These are phyloP conservation scores for Drosophila subpulchrella DNA, from an alignment of 1,140 invertebrate genomes.

Conservation along the genomic window DNA sequence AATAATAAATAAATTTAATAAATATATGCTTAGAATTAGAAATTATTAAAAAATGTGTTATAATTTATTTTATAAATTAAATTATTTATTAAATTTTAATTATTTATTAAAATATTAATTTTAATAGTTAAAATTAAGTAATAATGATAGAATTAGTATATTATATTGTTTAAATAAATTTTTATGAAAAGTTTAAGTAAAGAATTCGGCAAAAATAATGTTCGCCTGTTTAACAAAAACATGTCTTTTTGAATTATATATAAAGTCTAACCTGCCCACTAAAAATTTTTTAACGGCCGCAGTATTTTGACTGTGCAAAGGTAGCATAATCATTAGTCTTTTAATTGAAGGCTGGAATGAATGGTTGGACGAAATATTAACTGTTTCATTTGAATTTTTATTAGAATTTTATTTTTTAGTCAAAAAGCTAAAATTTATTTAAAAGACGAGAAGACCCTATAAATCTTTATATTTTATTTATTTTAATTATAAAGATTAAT, in stretches of 20 bases:
- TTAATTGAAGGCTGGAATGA: constrained; percentile 88
- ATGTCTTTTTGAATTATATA: constrained; percentile 87
- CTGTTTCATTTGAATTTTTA: constrained; percentile 85
- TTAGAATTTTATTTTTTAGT: no score
- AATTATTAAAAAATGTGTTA: constrained; percentile 82
- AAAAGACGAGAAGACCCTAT: no score
- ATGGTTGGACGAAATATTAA: constrained; percentile 86
- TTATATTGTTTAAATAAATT: constrained; percentile 73
- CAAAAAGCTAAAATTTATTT: no score
- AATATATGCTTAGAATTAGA: constrained; percentile 84
- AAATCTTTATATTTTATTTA: no score
- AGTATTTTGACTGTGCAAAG: constrained; percentile 88
- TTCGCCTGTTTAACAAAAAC: constrained; percentile 91
- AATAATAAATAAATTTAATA: no score
- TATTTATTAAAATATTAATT: constrained; percentile 85
- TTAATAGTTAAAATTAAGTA: no score
- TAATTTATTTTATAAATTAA: constrained; percentile 78
- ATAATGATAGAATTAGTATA: constrained; percentile 87
- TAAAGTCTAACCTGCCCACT: constrained; percentile 87
- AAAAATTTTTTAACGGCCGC: constrained; percentile 85
- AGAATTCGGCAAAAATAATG: constrained; percentile 88
- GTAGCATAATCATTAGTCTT: constrained; percentile 89
- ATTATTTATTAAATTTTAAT: constrained; percentile 84
- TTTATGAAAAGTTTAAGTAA: constrained; percentile 84
- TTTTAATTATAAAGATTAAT: constrained; percentile 80